Evolutionary conservation across 2,113 vertebrate genomes (phyloP).

Genomic region (Limanda limanda): DNA sequence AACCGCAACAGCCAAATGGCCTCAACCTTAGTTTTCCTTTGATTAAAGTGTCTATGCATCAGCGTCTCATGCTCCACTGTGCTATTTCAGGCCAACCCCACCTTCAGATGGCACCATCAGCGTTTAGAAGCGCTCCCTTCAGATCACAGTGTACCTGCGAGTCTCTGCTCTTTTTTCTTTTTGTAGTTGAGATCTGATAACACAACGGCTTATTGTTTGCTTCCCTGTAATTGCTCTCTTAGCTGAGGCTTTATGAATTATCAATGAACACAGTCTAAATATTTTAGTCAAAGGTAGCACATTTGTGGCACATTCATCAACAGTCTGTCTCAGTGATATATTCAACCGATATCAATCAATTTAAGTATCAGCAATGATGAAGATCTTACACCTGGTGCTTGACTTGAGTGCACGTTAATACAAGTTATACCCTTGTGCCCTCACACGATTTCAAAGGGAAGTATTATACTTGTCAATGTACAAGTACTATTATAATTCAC

Average conservation of each 20-base stretch:
- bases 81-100: slow-evolving; percentile 56
- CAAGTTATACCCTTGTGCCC: too few relatives aligned
- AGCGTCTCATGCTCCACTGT: slow-evolving; percentile 38
- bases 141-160: slow-evolving; percentile 16
- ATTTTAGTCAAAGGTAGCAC: slow-evolving; percentile 30
- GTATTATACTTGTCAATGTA: neutral
- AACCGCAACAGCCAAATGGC: slow-evolving; percentile 73
- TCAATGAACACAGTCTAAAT: slow-evolving; percentile 39
- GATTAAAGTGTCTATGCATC: slow-evolving; percentile 67
- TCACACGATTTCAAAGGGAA: too few relatives aligned
- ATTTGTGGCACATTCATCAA: neutral
- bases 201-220: slow-evolving; percentile 25
- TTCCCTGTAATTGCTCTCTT: slow-evolving; percentile 45
- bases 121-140: neutral
- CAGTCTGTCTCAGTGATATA: too few relatives aligned
- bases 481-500: too few relatives aligned
- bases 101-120: slow-evolving; percentile 17
- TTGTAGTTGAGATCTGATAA: slow-evolving; percentile 23
- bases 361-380: too few relatives aligned
- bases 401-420: too few relatives aligned
- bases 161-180: slow-evolving; percentile 4
- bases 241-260: slow-evolving; percentile 51
- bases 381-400: too few relatives aligned
- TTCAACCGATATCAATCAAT: too few relatives aligned
- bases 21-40: slow-evolving; percentile 67